Evolutionary conservation across 2,888 invertebrate species (phyloP), one percentile per base, ranked within the genome.

Genomic region (Scelioninae gen. 1): DNA sequence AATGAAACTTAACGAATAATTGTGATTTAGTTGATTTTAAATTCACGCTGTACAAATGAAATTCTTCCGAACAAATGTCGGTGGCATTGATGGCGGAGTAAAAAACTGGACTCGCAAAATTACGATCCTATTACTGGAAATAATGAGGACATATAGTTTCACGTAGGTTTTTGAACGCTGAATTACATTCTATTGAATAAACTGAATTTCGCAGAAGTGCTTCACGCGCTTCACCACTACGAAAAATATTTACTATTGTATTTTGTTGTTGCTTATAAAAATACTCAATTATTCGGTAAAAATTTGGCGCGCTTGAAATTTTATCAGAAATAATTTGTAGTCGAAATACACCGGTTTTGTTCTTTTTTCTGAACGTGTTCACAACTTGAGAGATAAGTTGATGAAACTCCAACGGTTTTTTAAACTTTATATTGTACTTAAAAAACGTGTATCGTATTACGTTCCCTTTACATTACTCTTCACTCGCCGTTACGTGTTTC

Each of bases 61-160:
- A 63, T 77, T 62, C 55, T 7, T n/a, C n/a, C n/a, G n/a, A n/a
- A n/a, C n/a, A n/a, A n/a, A n/a, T n/a, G n/a, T n/a, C n/a, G n/a
- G n/a, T n/a, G n/a, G n/a, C n/a, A n/a, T n/a, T n/a, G n/a, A n/a
- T n/a, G n/a, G n/a, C n/a, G n/a, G n/a, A n/a, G n/a, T n/a, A n/a
- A n/a, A 74, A 68, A 75, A 6, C 13, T 29, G 58, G 34, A 31
- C 10, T 34, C 43, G 53, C 47, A 55, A 75, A 80, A 74, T 74
- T n/a, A 80, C 68, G 80, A 56, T 31, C 74, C 74, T 74, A 56
- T 80, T 74, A 69, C 47, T 16, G 55, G 23, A 74, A 74, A 80
- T 80, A 74, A 80, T 68, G 80, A 74, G 62, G 23, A 69, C 34
- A 15, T 68, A 68, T 45, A 13, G 60, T 47, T 49, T 34, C 8